Evolutionary conservation across 2,113 vertebrate genomes (phyloP).

Genomic region (Nannobrachium achirus): DNA sequence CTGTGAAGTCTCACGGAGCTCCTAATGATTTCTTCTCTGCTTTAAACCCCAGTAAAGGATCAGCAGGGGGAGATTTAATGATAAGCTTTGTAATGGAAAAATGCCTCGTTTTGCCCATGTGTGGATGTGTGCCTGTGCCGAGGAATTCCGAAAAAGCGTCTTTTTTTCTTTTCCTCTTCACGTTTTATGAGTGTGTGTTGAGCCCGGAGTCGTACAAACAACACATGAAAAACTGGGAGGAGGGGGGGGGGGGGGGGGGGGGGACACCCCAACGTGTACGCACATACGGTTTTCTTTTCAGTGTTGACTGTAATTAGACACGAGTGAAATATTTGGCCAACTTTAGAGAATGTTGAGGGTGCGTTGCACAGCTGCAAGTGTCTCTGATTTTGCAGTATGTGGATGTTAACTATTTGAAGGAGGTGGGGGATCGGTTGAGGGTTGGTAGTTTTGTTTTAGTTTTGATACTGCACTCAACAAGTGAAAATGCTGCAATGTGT

Average conservation of each 20-base stretch:
- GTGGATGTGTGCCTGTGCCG: conserved; percentile 61
- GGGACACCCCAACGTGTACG: neutral
- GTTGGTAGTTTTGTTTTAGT: neutral
- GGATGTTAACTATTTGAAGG: neutral
- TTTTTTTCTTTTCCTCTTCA: neutral
- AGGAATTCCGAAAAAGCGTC: conserved; percentile 29
- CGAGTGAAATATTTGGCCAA: conserved; percentile 18
- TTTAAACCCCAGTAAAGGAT: conserved; percentile 72
- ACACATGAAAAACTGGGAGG: conserved; percentile 39
- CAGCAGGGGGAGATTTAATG: conserved; percentile 78
- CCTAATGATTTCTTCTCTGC: conserved; percentile 74
- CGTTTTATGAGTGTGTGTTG: conserved; percentile 59
- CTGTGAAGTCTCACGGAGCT: conserved; percentile 68
- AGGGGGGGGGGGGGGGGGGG: conserved; percentile 21
- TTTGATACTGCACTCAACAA: conserved; percentile 1
- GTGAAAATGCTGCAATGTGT: neutral
- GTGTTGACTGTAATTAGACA: conserved; percentile 43
- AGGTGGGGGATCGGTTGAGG: neutral
- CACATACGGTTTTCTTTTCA: conserved; percentile 38
- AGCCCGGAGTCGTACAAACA: conserved; percentile 63
- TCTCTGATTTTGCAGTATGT: conserved; percentile 4
- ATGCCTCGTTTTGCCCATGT: conserved; percentile 71
- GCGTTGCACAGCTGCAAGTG: conserved; percentile 29
- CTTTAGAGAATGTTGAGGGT: conserved; percentile 11
- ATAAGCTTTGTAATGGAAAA: conserved; percentile 80